Conservation (phyloP, 1,140 invertebrate species). For the Rhyacophila brunnea region DNA sequence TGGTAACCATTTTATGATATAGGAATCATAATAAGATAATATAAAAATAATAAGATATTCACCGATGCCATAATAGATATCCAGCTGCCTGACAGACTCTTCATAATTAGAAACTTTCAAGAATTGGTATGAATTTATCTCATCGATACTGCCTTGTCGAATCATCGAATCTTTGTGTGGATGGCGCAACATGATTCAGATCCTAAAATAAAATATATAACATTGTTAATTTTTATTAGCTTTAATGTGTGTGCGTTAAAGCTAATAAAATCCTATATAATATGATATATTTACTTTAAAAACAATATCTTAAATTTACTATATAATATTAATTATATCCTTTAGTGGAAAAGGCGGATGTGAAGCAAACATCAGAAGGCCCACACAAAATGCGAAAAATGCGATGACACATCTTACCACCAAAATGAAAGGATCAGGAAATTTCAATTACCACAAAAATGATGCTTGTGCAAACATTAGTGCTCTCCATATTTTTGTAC, state of each 20-base stretch:
- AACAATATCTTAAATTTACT: neutral
- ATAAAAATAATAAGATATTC: no score
- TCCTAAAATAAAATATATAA: conserved; percentile 8
- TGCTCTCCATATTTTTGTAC: no score
- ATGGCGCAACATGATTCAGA: conserved; percentile 13
- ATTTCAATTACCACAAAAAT: no score
- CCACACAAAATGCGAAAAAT: no score
- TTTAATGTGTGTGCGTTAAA: neutral
- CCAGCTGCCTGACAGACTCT: conserved; percentile 83
- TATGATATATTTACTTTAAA: neutral
- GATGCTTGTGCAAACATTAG: no score
- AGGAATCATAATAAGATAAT: no score
- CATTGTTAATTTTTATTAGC: no score
- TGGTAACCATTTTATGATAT: no score
- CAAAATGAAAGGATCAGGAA: no score
- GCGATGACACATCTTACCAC: no score
- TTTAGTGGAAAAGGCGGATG: neutral
- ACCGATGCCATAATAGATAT: conserved; percentile 93
- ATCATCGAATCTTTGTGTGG: conserved; percentile 43
- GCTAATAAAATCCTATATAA: neutral
- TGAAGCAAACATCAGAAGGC: no score
- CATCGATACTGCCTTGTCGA: conserved; percentile 65
- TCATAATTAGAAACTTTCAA: conserved; percentile 85
- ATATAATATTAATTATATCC: neutral
- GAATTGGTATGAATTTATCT: conserved; percentile 72